Percentiles rank a stretch among this genome's conserved stretches.
These are phyloP conservation scores for Limosa lapponica DNA, from an alignment of 2,797 vertebrate species.

Conservation along the genomic window DNA sequence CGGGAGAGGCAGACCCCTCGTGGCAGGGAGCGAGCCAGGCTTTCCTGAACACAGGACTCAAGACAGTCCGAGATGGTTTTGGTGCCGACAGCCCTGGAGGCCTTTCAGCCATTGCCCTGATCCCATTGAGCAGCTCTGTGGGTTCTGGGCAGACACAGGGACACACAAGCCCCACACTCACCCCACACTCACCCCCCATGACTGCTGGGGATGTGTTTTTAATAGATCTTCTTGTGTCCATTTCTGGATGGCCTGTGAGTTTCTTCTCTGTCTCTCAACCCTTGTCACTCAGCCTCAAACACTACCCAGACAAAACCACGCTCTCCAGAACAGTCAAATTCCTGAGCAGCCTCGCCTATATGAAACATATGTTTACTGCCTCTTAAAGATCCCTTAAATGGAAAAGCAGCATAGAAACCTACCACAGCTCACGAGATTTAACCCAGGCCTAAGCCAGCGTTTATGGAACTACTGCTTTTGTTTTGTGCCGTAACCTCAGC, in stretches of 20 bases:
- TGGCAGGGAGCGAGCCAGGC: not conserved
- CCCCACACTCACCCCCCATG: not conserved
- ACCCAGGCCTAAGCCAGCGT: not conserved
- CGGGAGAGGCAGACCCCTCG: not conserved
- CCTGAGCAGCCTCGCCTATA: conserved; percentile 10
- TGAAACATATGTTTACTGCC: not conserved
- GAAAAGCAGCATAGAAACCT: conserved; percentile 12
- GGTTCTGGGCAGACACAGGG: not conserved
- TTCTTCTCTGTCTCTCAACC: not conserved
- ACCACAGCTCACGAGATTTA: not conserved
- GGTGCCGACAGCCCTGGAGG: not conserved
- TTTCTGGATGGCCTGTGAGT: not conserved
- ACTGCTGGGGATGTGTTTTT: not conserved
- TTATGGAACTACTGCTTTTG: not conserved
- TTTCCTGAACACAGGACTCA: not conserved
- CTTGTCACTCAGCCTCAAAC: not conserved
- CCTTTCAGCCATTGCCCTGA: not conserved
- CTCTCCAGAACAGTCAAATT: not conserved
- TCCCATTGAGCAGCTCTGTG: not conserved
- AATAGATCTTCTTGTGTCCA: not conserved
- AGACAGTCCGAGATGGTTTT: not conserved
- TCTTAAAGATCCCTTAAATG: conserved; percentile 41
- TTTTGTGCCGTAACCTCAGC: not conserved
- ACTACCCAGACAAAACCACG: not conserved
- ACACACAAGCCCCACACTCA: not conserved